Conservation (phyloP, 2,888 invertebrate species). For the Athrips mouffetella region DNA sequence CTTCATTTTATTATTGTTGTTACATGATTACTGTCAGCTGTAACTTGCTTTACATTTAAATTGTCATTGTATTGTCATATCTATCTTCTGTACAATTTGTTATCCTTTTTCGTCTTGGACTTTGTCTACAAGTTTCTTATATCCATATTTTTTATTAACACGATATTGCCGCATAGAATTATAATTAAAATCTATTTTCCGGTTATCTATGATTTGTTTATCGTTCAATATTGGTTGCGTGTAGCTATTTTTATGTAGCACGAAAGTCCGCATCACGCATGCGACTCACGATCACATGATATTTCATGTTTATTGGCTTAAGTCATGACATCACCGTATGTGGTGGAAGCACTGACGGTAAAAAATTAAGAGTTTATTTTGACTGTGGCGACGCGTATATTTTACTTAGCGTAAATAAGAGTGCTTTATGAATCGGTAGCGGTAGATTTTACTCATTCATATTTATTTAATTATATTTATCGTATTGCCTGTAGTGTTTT, state of each 20-base stretch:
- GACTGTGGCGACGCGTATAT: constrained; percentile 39
- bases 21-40: constrained; percentile 73
- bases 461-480: constrained; percentile 39
- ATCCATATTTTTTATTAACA: constrained; percentile 23
- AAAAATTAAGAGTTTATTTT: constrained; percentile 64
- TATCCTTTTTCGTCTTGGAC: constrained; percentile 29
- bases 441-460: constrained; percentile 34
- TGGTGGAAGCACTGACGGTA: constrained; percentile 62
- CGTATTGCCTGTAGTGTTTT: constrained; percentile 34
- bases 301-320: constrained; percentile 71
- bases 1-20: constrained; percentile 69
- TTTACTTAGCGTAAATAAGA: constrained; percentile 23
- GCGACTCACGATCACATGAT: constrained; percentile 60
- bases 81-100: constrained; percentile 33
- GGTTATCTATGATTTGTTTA: constrained; percentile 43
- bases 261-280: constrained; percentile 54
- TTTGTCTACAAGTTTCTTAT: constrained; percentile 2
- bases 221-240: constrained; percentile 46
- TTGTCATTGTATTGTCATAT: constrained; percentile 46
- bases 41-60: constrained; percentile 28
- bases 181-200: constrained; percentile 34
- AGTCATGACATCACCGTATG: constrained; percentile 73
- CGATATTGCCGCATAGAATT: constrained; percentile 26
- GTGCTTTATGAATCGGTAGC: constrained; percentile 49
- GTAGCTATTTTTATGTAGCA: constrained; percentile 56